phyloP scores from a whole-genome alignment of 2,888 invertebrate species.

The Cephonodes hylas region DNA sequence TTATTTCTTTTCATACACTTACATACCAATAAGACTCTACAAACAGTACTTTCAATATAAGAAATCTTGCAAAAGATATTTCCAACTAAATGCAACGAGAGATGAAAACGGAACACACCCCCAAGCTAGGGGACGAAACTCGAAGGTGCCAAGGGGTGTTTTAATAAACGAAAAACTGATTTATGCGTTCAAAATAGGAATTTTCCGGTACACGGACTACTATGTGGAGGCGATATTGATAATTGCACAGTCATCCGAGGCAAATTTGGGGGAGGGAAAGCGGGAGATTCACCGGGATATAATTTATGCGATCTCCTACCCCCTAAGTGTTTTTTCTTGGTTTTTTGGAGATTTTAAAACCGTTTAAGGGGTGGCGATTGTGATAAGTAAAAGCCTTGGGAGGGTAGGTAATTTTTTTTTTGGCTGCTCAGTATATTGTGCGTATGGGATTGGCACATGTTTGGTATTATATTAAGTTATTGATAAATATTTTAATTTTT shows the following conservation, averaged over 20 bases:
- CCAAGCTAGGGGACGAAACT: conserved; percentile 39
- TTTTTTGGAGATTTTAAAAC: conserved; percentile 2
- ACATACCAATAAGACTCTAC: no score
- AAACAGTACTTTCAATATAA: no score
- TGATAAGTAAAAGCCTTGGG: neutral
- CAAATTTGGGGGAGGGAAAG: conserved; percentile 32
- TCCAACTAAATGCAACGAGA: neutral
- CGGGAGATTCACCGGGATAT: conserved; percentile 14
- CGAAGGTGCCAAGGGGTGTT: conserved; percentile 56
- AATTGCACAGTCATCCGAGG: conserved; percentile 69
- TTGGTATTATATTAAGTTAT: no score
- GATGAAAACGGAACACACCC: conserved; percentile 21
- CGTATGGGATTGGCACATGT: no score
- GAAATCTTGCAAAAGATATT: neutral
- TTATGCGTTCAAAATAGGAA: conserved; percentile 63
- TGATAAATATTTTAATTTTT: no score
- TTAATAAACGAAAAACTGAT: conserved; percentile 74
- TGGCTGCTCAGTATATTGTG: no score
- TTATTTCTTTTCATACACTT: no score
- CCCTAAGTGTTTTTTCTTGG: neutral
- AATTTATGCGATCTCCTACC: conserved; percentile 30
- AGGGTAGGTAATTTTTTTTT: neutral
- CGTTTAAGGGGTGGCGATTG: neutral
- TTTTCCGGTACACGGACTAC: conserved; percentile 51
- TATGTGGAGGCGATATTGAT: conserved; percentile 49